Evolutionary conservation across 2,113 vertebrate genomes (phyloP).

Genomic region (Kobus ellipsiprymnus): DNA sequence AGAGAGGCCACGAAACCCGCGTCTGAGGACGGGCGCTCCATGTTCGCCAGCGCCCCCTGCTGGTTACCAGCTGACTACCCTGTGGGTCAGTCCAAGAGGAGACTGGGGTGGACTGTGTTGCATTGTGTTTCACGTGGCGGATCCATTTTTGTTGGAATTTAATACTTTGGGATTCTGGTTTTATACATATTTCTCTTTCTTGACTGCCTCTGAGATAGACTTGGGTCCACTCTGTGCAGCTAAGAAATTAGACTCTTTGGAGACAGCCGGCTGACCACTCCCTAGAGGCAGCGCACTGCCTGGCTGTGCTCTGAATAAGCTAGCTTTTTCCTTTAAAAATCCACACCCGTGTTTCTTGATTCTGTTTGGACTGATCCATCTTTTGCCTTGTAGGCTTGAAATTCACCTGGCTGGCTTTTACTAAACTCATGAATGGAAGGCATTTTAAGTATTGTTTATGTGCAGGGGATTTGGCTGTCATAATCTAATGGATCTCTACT

Average conservation of each 20-base stretch:
- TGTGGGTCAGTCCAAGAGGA: not conserved
- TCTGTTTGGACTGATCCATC: not conserved
- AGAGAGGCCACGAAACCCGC: not conserved
- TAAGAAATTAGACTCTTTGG: not conserved
- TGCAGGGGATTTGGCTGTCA: not conserved
- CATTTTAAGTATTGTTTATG: conserved; percentile 8
- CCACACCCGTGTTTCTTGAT: not conserved
- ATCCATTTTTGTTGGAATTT: not conserved
- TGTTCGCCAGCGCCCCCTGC: not conserved
- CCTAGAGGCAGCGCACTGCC: not conserved
- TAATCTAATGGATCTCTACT: not conserved
- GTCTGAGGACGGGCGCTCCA: not conserved
- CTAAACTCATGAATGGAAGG: not conserved
- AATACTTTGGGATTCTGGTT: not conserved
- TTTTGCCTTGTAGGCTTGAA: not conserved
- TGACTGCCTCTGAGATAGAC: not conserved
- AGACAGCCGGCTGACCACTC: not conserved
- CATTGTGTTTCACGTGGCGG: not conserved
- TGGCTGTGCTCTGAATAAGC: not conserved
- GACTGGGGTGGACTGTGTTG: not conserved
- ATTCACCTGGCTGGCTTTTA: conserved; percentile 22
- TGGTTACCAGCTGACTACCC: not conserved
- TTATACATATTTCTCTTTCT: not conserved
- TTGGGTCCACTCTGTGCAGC: not conserved
- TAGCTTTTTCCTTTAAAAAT: not conserved